Conservation (phyloP, 92 coral and sea anemone species). For the Plumapathes pennacea region DNA sequence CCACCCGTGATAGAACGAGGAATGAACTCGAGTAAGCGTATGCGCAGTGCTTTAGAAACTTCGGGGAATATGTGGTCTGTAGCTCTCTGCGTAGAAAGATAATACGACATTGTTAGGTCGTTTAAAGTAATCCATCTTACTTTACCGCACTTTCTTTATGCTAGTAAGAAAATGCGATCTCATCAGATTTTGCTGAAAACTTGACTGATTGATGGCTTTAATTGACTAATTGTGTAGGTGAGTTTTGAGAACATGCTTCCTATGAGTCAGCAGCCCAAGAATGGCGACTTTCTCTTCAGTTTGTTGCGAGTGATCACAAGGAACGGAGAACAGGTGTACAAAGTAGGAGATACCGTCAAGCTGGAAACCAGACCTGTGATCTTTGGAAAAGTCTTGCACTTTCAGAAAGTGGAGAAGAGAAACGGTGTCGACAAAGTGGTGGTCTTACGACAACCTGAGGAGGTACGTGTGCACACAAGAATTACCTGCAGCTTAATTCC, state of each 20-base stretch:
- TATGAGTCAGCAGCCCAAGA: slow-evolving; percentile 42
- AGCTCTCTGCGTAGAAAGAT: too few species aligned
- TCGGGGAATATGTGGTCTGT: too few species aligned
- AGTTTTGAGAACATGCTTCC: slow-evolving; percentile 63
- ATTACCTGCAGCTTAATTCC: too few species aligned
- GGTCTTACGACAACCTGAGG: slow-evolving; percentile 74
- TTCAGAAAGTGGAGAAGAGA: slow-evolving; percentile 66
- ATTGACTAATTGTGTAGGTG: slow-evolving; percentile 41
- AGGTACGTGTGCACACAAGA: slow-evolving; percentile 47
- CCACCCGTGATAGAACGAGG: too few species aligned
- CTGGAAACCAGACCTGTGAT: slow-evolving; percentile 81
- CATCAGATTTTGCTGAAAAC: too few species aligned
- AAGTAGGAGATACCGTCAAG: slow-evolving; percentile 54
- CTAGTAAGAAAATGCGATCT: too few species aligned
- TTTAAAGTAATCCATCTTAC: too few species aligned
- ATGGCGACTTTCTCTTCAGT: slow-evolving; percentile 35
- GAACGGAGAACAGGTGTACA: slow-evolving; percentile 61
- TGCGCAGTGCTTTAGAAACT: too few species aligned
- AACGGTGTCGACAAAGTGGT: slow-evolving; percentile 75
- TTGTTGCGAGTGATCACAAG: slow-evolving; percentile 63
- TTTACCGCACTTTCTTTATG: too few species aligned
- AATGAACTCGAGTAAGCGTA: too few species aligned
- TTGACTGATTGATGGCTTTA: too few species aligned
- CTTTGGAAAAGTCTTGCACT: slow-evolving; percentile 65
- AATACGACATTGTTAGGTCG: too few species aligned